Conservation (phyloP, 2,888 invertebrate genomes). For the Rhagonycha lutea region DNA sequence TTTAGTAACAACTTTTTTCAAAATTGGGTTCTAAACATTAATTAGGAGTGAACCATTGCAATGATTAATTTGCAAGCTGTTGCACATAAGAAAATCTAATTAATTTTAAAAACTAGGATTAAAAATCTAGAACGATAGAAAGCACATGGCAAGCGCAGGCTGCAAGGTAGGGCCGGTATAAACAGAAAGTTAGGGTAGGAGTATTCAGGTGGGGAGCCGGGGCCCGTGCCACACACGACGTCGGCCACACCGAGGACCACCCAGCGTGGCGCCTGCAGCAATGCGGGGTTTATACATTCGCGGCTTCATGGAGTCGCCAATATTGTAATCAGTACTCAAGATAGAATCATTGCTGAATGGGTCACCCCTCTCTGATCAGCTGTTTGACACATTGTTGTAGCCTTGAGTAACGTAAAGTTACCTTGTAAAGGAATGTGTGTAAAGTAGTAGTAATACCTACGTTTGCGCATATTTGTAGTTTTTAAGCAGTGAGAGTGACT, state of each 20-base stretch:
- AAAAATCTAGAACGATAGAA: conserved; percentile 26
- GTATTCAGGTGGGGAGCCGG: conserved; percentile 35
- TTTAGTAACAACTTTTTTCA: not conserved
- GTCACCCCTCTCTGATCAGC: conserved; percentile 40
- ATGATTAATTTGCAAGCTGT: not conserved
- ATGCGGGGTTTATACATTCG: conserved; percentile 40
- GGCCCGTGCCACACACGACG: conserved; percentile 54
- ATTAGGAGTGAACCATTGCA: not conserved
- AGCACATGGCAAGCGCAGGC: conserved; percentile 38
- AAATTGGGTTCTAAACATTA: not conserved
- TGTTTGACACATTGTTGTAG: conserved; percentile 38
- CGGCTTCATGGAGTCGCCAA: conserved; percentile 45
- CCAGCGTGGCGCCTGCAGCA: conserved; percentile 46
- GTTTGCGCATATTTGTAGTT: conserved; percentile 23
- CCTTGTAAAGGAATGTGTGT: conserved; percentile 31
- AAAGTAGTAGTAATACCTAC: conserved; percentile 16
- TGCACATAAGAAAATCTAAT: not conserved
- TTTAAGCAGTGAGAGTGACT: not conserved
- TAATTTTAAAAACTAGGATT: conserved; percentile 8
- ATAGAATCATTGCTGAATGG: conserved; percentile 43
- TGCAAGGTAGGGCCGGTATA: conserved; percentile 36
- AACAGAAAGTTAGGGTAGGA: conserved; percentile 37
- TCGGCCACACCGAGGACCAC: conserved; percentile 56
- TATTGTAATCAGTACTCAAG: conserved; percentile 46
- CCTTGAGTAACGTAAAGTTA: conserved; percentile 37